These are phyloP conservation scores for Salticus scenicus DNA, from an alignment of 2,888 invertebrate species.

Conservation along the genomic window DNA sequence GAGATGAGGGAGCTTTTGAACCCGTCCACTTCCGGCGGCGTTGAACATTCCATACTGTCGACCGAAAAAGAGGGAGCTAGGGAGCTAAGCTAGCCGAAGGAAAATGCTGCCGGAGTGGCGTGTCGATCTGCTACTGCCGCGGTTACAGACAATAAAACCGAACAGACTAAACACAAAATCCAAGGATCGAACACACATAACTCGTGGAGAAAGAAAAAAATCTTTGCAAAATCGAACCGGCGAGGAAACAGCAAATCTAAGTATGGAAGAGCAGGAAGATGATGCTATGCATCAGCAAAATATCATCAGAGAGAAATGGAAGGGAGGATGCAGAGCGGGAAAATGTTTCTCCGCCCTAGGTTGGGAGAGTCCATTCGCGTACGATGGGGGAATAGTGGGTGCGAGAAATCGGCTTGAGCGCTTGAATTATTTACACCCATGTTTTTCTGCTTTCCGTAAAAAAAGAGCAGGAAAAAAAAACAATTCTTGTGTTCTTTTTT, in stretches of 20 bases:
- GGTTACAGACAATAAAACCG: background rate
- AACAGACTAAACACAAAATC: background rate
- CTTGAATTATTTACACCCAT: constrained; percentile 22
- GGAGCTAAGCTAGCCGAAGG: background rate
- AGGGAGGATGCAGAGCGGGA: background rate
- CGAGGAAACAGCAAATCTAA: background rate
- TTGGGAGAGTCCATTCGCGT: constrained; percentile 50
- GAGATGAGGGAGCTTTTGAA: background rate
- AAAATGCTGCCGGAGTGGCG: background rate
- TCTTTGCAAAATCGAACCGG: background rate
- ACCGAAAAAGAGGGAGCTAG: background rate
- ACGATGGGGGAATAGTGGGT: background rate
- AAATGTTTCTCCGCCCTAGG: constrained; percentile 33
- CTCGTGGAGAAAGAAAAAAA: background rate
- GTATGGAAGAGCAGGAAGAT: background rate
- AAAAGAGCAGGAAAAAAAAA: background rate
- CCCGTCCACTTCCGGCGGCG: background rate
- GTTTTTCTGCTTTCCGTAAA: background rate
- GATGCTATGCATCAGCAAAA: constrained; percentile 41
- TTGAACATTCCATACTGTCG: background rate
- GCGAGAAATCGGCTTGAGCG: background rate
- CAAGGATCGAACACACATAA: background rate
- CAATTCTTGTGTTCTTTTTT: background rate
- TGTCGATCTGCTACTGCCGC: background rate
- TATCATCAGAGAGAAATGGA: constrained; percentile 38